These are phyloP conservation scores for Ochlodes sylvanus DNA, from an alignment of 2,888 invertebrate genomes.

Conservation along the genomic window DNA sequence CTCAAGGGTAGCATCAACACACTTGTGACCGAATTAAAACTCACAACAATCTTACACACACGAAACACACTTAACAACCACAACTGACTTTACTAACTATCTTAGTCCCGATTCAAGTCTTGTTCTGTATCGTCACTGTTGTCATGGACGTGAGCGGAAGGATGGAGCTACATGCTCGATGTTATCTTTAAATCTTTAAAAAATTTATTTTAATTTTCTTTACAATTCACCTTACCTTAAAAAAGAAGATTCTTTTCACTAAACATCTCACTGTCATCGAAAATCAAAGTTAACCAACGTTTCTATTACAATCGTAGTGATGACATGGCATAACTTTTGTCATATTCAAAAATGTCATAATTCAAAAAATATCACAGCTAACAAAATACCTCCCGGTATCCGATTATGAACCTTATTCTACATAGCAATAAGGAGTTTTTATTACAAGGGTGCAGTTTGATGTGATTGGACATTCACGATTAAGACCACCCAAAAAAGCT, in stretches of 20 bases:
- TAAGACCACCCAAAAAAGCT: constrained; percentile 59
- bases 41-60: no score
- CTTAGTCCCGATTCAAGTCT: not conserved
- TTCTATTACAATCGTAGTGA: constrained; percentile 25
- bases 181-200: not conserved
- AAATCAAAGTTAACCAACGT: constrained; percentile 10
- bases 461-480: constrained; percentile 48
- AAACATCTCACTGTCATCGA: constrained; percentile 8
- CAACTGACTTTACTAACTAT: no score
- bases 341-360: constrained; percentile 27
- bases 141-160: no score
- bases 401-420: not conserved
- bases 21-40: no score
- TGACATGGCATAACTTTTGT: constrained; percentile 30
- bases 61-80: no score
- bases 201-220: not conserved
- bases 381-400: not conserved
- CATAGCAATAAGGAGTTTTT: not conserved
- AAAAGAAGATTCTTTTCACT: not conserved
- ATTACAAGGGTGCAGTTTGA: constrained; percentile 35
- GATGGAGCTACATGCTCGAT: no score
- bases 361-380: constrained; percentile 14
- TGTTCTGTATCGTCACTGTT: no score
- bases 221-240: not conserved
- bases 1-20: no score